phyloP scores from a whole-genome alignment of 2,888 invertebrate species.

The Cantharis lateralis region DNA sequence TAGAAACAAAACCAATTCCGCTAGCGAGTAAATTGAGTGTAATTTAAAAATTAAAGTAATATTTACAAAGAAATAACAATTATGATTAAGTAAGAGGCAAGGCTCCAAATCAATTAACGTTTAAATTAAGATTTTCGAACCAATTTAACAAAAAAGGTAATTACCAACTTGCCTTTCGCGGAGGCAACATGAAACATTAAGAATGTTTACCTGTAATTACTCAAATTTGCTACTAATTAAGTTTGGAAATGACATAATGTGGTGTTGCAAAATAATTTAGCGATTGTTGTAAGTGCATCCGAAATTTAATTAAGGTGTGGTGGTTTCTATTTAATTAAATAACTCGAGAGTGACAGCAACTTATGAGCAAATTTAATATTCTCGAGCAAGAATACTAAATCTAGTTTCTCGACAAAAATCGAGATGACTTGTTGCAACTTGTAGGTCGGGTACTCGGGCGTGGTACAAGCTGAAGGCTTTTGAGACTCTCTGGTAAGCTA shows the following conservation, averaged over 20 bases:
- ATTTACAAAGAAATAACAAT: slow-evolving; percentile 5
- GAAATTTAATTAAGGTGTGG: slow-evolving; percentile 11
- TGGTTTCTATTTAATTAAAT: neutral
- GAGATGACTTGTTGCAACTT: slow-evolving; percentile 47
- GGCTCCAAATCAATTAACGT: slow-evolving; percentile 2
- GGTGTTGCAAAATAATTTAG: neutral
- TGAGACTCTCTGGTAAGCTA: slow-evolving; percentile 21
- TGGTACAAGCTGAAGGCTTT: slow-evolving; percentile 39
- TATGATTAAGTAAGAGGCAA: slow-evolving; percentile 2
- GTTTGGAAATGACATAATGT: neutral
- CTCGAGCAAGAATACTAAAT: slow-evolving; percentile 23
- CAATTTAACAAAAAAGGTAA: slow-evolving; percentile 11
- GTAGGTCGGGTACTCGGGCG: slow-evolving; percentile 47
- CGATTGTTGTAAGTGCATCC: slow-evolving; percentile 1
- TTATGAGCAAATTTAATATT: slow-evolving; percentile 21
- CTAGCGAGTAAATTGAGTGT: neutral
- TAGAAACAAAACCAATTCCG: neutral
- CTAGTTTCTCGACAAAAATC: slow-evolving; percentile 32
- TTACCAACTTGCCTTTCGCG: slow-evolving; percentile 3
- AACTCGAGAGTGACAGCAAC: slow-evolving; percentile 22
- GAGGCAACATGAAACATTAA: neutral
- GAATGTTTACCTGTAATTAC: neutral
- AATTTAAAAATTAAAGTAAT: slow-evolving; percentile 1
- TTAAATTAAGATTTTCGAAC: slow-evolving; percentile 3
- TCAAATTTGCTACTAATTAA: neutral